Conservation (phyloP, 2,113 vertebrate species). For the pig (Sus scrofa) region DNA sequence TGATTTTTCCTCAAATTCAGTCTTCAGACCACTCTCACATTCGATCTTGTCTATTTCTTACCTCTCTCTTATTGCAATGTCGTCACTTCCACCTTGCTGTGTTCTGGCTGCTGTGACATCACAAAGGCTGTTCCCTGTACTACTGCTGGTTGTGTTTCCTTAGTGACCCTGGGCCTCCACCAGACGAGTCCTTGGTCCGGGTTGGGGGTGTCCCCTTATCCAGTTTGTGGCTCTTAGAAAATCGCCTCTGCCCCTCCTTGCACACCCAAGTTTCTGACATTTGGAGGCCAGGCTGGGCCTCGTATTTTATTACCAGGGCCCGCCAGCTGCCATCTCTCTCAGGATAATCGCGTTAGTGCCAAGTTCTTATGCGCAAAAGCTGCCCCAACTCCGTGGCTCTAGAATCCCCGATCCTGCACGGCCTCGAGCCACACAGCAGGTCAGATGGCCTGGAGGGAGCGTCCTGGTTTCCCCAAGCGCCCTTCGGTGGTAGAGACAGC, state of each 20-base stretch:
- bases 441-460: background rate
- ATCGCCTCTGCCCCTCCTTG: background rate
- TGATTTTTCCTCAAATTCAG: background rate
- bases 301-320: background rate
- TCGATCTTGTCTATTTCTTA: background rate
- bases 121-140: background rate
- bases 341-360: background rate
- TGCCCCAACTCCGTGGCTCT: background rate
- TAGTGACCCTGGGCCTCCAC: background rate
- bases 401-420: background rate
- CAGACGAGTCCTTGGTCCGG: background rate
- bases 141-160: background rate
- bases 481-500: background rate
- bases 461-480: background rate
- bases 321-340: background rate
- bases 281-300: background rate
- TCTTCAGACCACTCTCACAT: background rate
- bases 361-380: background rate
- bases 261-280: background rate
- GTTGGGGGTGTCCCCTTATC: no score
- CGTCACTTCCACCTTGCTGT: background rate
- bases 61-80: background rate
- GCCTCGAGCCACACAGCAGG: no score
- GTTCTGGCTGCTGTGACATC: background rate
- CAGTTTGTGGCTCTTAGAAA: background rate